Evolutionary conservation across 1,140 invertebrate species (phyloP).

Genomic region (Hylyphantes graminicola): DNA sequence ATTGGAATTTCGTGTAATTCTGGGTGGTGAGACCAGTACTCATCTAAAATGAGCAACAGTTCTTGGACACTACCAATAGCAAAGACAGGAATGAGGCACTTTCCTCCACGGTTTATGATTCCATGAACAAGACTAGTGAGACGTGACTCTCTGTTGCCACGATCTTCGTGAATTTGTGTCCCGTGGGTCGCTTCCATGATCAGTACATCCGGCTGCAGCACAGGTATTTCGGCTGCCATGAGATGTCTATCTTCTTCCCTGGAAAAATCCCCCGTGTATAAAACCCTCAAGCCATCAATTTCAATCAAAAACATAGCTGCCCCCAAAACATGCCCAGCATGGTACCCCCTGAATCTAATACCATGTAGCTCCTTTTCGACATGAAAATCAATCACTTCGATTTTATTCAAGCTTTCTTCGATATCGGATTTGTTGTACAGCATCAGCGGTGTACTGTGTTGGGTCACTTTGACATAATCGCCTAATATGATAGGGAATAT

Average conservation of each 20-base stretch:
- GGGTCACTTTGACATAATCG: conserved; percentile 99
- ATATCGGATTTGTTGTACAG: conserved; percentile 97
- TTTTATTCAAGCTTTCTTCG: conserved; percentile 98
- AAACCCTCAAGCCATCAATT: conserved; percentile 95
- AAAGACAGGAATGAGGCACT: conserved; percentile 98
- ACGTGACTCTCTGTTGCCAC: conserved; percentile 93
- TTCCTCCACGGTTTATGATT: conserved; percentile 93
- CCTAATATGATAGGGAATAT: conserved; percentile 99
- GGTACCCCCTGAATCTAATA: conserved; percentile 92
- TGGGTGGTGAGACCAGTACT: conserved; percentile 98
- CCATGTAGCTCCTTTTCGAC: conserved; percentile 98
- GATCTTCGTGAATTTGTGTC: conserved; percentile 98
- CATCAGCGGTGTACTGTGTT: conserved; percentile 97
- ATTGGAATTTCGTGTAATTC: conserved; percentile 99
- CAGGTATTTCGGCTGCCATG: conserved; percentile 99
- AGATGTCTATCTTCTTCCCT: conserved; percentile 98
- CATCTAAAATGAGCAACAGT: conserved; percentile 94
- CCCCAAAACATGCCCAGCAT: conserved; percentile 97
- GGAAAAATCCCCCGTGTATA: conserved; percentile 99
- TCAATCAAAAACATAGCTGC: conserved; percentile 99
- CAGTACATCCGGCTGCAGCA: conserved; percentile 93
- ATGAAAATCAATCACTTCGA: conserved; percentile 98
- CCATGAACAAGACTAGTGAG: conserved; percentile 96
- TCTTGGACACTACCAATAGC: conserved; percentile 98
- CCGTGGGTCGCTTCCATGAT: conserved; percentile 99